These are phyloP conservation scores for Cheilosia variabilis DNA, from an alignment of 2,888 invertebrate genomes.

Conservation along the genomic window DNA sequence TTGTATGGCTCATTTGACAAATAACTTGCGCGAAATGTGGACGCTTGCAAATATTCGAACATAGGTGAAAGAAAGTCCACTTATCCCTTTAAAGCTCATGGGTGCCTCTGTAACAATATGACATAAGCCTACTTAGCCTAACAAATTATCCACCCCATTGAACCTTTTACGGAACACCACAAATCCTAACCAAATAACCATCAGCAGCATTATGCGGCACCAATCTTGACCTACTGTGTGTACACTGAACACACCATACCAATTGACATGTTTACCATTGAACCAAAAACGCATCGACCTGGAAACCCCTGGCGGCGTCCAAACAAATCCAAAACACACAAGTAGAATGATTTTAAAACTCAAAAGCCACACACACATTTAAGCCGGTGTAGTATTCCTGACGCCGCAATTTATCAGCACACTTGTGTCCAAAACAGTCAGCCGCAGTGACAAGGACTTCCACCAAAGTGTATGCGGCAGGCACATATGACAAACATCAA, in stretches of 20 bases:
- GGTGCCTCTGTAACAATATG: too few relatives aligned
- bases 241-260: too few relatives aligned
- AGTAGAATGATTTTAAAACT: slow-evolving; percentile 17
- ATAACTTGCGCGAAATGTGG: too few relatives aligned
- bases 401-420: slow-evolving; percentile 52
- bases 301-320: slow-evolving; percentile 37
- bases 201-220: too few relatives aligned
- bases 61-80: too few relatives aligned
- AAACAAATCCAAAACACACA: slow-evolving; percentile 2
- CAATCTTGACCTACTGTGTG: slow-evolving; percentile 5
- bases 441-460: slow-evolving; percentile 14
- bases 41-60: too few relatives aligned
- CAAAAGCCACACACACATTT: slow-evolving; percentile 23
- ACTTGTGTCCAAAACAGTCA: slow-evolving; percentile 21
- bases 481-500: not conserved
- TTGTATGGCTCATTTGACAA: too few relatives aligned
- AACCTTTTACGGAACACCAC: too few relatives aligned
- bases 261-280: slow-evolving; percentile 47
- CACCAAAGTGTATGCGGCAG: slow-evolving; percentile 5
- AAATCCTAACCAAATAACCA: too few relatives aligned
- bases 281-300: slow-evolving; percentile 58
- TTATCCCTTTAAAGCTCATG: too few relatives aligned
- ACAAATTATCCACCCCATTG: too few relatives aligned
- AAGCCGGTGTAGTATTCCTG: slow-evolving; percentile 12
- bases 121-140: too few relatives aligned